Base-by-base conservation (phyloP, 2,113 vertebrate genomes). In the Chlorodrepanis virens region DNA sequence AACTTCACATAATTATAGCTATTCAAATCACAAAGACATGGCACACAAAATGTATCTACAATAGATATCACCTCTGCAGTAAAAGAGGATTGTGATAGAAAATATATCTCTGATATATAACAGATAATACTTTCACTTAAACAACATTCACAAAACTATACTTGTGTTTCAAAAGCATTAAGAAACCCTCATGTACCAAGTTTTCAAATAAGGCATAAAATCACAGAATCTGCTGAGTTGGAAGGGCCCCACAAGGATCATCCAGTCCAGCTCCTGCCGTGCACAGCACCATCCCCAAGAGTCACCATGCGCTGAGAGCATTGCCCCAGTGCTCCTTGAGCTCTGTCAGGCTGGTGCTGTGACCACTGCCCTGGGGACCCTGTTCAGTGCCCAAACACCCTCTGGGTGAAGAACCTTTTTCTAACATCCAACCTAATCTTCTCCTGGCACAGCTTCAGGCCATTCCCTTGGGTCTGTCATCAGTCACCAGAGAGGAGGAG, bases 291-390 rank as follows among this genome's bases (percentile, higher is more conserved):
- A 47, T 2, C 9, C 18, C 4, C 64, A 28, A 6, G 18, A 40
- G 2, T 39, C 72, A 33, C 6, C 8, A 1, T 39, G 10, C 47
- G 23, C 8, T 15, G 19, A 61, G 5, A 53, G 23, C 23, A 17
- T 1, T 47, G 39, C 4, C 49, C 56, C 54, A 69, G 39, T 1
- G 1, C n/a, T 60, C 33, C 9, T 6, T 5, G 27, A 44, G 4
- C 12, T 69, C 54, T 45, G 33, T 6, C 45, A 45, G 39, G 28
- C 6, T 53, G 45, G 4, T 4, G 14, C 54, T n/a, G 45, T 33
- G 33, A 33, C 18, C 54, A 19, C 22, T 39, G 1, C 11, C n/a
- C 45, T 19, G 10, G 16, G 40, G 19, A 60, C 5, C 22, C 14
- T 35, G 18, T 27, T 39, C 39, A 53, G 23, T 13, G 39, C 24